Evolutionary conservation across 1,140 invertebrate species (phyloP).

Genomic region (Cherax quadricarinatus): DNA sequence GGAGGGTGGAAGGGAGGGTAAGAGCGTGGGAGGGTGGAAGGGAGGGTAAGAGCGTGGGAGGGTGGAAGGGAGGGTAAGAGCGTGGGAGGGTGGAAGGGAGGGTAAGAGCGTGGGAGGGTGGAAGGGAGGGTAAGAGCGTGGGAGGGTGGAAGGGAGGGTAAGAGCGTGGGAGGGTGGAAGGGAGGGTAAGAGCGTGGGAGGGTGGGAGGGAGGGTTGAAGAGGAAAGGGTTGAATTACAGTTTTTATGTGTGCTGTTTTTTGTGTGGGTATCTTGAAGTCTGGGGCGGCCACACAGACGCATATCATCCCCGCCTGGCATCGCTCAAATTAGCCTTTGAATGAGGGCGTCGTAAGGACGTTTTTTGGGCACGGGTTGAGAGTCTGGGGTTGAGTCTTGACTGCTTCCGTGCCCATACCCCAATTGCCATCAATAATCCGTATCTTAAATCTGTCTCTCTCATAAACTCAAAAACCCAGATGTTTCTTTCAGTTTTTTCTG

Average conservation of each 20-base stretch:
- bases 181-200: background rate
- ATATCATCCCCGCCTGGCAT: background rate
- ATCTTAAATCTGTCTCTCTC: slow-evolving; percentile 71
- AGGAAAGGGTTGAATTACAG: slow-evolving; percentile 70
- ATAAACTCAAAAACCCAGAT: slow-evolving; percentile 66
- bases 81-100: slow-evolving; percentile 12
- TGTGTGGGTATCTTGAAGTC: slow-evolving; percentile 55
- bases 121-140: background rate
- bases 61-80: background rate
- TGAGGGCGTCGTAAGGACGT: background rate
- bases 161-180: slow-evolving; percentile 20
- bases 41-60: no score
- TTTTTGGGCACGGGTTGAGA: background rate
- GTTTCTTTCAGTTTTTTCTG: slow-evolving; percentile 35
- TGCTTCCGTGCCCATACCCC: slow-evolving; percentile 48
- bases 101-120: background rate
- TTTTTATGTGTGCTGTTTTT: slow-evolving; percentile 71
- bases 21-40: background rate
- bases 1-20: no score
- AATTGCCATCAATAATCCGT: slow-evolving; percentile 72
- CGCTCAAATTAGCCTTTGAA: slow-evolving; percentile 16
- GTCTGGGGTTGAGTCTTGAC: slow-evolving; percentile 4
- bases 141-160: background rate
- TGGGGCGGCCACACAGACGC: background rate
- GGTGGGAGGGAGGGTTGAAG: slow-evolving; percentile 35